These are phyloP conservation scores for Microctonus brassicae DNA, from an alignment of 2,888 invertebrate genomes.

Conservation along the genomic window DNA sequence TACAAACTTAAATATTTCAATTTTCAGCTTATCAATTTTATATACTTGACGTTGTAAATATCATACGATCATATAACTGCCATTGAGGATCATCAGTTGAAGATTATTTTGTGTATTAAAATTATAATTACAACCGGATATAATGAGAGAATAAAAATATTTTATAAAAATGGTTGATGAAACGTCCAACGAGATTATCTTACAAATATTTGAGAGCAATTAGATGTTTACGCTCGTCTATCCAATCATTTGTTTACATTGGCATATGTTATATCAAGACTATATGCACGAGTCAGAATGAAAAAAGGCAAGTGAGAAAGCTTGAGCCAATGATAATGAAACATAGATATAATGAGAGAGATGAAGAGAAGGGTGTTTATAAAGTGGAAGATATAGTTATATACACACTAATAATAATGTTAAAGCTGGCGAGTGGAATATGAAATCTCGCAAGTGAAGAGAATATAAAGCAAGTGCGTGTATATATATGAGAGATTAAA, in stretches of 20 bases:
- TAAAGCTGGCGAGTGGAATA: background rate
- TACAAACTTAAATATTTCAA: too few species aligned
- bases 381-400: constrained; percentile 12
- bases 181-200: constrained; percentile 57
- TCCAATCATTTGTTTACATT: constrained; percentile 62
- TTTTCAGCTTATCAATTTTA: too few species aligned
- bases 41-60: too few species aligned
- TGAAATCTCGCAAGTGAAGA: background rate
- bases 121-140: background rate
- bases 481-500: background rate
- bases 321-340: background rate
- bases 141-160: constrained; percentile 9
- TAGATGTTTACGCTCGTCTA: constrained; percentile 64
- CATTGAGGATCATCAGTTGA: too few species aligned
- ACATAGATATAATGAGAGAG: background rate
- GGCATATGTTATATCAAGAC: constrained; percentile 60
- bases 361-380: constrained; percentile 3
- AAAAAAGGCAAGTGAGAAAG: constrained; percentile 1
- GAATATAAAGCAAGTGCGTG: background rate
- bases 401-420: constrained; percentile 18
- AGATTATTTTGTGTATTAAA: too few species aligned
- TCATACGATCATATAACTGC: too few species aligned
- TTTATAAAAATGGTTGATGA: constrained; percentile 34
- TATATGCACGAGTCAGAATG: constrained; percentile 14
- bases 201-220: constrained; percentile 68